Base-by-base conservation (phyloP, 2,113 vertebrate species). In the Holacanthus passer region DNA sequence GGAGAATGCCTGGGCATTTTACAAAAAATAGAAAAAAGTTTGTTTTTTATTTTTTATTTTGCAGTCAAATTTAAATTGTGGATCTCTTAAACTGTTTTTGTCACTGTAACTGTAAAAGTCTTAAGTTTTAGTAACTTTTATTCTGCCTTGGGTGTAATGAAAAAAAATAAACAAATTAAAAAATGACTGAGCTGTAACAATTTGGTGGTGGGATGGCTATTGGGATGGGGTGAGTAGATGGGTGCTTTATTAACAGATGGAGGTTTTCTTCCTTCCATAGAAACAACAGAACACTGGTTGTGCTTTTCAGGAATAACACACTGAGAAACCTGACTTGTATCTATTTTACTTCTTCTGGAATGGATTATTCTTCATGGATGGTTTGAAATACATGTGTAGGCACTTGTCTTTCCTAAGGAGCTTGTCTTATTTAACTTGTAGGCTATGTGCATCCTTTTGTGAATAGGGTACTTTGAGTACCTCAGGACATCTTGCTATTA, bases 91-190 rank as follows among this genome's bases (percentile, higher is more conserved):
- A 96, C 96, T 97, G 96, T 98, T 98, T 97, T 93, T 97, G 96
- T 99, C 97, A 96, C 96, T 97, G 97, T 98, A 98, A 97, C 94
- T 99, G 98, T 99, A 97, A 97, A 94, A 97, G 97, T 98, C 96
- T 96, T 97, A 94, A 97, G 96, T 99, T 99, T 97, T 97, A 97
- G 97, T 97, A 98, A 97, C 88, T 92, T 97, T 97, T 96, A 96
- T 98, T 96, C 97, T 98, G 97, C 97, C 96, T 99, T 97, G 97
- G 96, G 97, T 99, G 98, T 99, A 97, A 96, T 95, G 96, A 94
- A 92, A 83, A 77, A 71, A 84, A 97, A 97, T 95, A 96, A 96
- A 91, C 62, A 43, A 87, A 85, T 82, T 85, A 79, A 85, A 91
- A 88, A 89, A 91, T 86, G 87, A 83, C 66, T 82, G 82, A 86